Evolutionary conservation across 2,797 vertebrate species (phyloP), one percentile per base, ranked within the genome.

Genomic region (Perodicticus potto): DNA sequence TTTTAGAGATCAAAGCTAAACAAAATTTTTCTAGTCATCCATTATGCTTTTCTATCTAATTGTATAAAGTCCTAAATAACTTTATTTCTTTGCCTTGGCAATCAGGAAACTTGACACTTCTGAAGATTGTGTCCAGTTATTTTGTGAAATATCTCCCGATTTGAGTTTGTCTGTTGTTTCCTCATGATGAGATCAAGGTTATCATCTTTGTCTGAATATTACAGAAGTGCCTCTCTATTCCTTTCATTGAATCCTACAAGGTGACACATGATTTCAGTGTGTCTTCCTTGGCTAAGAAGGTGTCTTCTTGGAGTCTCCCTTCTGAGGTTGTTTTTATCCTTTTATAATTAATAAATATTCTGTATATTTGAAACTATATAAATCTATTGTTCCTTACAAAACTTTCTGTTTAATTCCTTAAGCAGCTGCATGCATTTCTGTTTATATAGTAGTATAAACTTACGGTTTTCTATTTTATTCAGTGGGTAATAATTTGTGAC

Each of bases 21-120:
- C 49, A 49, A 49, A 49, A 49, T 49, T 49, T 49, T 49, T 49
- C 49, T 49, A 49, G 49, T 49, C 13, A 49, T 49, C 49, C 4
- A 13, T 49, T 49, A 49, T 49, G 49, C 13, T 49, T 49, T 16
- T 49, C 49, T 49, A 49, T 49, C 14, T 49, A 49, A 49, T 49
- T 49, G 14, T 49, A 49, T 49, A 49, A 45, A 77, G 27, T 4
- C 19, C 9, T 55, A n/a, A 43, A 9, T 55, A 70, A 49, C 57
- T 61, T 90, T 86, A 93, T 81, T 86, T 91, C 49, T 90, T 96
- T 76, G 29, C 82, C 25, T 70, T 83, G 63, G 57, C 16, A 17
- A 91, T 45, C 25, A 65, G 95, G 72, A 88, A 83, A n/a, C 45
- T 87, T 74, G 70, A 61, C 53, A 34, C 29, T 34, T 72, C 5